Evolutionary conservation across 2,888 invertebrate genomes (phyloP).

Genomic region (Anoncus sp.): DNA sequence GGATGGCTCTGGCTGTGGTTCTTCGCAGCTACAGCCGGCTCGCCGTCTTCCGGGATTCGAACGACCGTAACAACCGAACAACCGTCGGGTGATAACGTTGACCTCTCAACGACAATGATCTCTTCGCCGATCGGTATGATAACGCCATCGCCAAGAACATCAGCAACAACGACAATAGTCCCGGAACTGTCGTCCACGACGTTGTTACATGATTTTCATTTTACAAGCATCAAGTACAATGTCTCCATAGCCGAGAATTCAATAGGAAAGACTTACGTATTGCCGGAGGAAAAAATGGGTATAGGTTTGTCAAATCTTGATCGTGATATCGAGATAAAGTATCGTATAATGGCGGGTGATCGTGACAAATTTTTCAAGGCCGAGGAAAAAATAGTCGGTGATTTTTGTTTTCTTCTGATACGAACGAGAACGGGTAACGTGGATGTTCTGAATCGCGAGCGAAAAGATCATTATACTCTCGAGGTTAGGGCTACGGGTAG

Average conservation of each 20-base stretch:
- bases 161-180: conserved; percentile 54
- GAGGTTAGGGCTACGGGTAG: conserved; percentile 90
- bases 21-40: conserved; percentile 76
- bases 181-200: conserved; percentile 48
- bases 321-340: conserved; percentile 87
- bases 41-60: conserved; percentile 69
- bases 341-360: conserved; percentile 94
- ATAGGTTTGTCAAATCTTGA: conserved; percentile 84
- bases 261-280: conserved; percentile 93
- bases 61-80: conserved; percentile 51
- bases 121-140: conserved; percentile 56
- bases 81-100: conserved; percentile 28
- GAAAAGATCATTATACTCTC: conserved; percentile 92
- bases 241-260: conserved; percentile 97
- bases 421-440: conserved; percentile 94
- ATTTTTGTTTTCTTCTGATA: conserved; percentile 96
- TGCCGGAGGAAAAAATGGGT: conserved; percentile 92
- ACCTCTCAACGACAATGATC: conserved; percentile 48
- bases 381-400: conserved; percentile 94
- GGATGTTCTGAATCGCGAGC: conserved; percentile 96
- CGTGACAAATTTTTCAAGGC: conserved; percentile 96
- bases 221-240: conserved; percentile 91
- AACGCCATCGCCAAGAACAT: conserved; percentile 59
- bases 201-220: conserved; percentile 85
- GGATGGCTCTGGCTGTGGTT: conserved; percentile 81